Base-by-base conservation (phyloP, 2,888 invertebrate species). In the Himalopsyche kuldschensis region DNA sequence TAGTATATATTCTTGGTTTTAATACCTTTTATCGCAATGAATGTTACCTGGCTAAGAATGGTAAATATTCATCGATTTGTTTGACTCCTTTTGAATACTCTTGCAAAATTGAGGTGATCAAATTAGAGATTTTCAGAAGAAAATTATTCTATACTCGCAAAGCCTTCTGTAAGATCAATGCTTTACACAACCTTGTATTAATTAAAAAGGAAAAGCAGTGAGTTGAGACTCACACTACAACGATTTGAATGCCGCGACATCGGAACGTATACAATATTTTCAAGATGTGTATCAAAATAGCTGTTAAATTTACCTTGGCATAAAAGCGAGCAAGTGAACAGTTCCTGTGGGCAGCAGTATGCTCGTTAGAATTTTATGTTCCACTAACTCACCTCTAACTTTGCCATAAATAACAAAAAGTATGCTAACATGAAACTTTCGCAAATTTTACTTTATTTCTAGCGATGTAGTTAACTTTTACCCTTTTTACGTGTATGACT, bases 351-450 rank as follows among this genome's bases (percentile, higher is more conserved):
- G 75, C 76, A 83, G 83, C 79, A 78, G 79, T 75, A 48, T 79
- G 80, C 83, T 83, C 83, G 83, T 83, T 83, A 83, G 79, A 80
- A 79, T 80, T 83, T 83, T 80, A 80, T 83, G 83, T 83, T 77
- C 78, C 80, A 83, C 77, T 83, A 82, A 84, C 78, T 82, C 84
- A 78, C 80, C 80, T 35, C 32, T 76, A 76, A 76, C 76, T 47
- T 76, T 27, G 47, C 76, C 81, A 79, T 85, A 83, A 85, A 85
- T 83, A 85, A 85, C 84, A 76, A 78, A 84, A 84, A 82, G 82
- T 84, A 84, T 84, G 84, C 82, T 82, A 84, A 82, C 82, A 78
- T 80, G 82, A 84, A 84, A 84, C 78, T 84, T 84, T 82, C 82
- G 30, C 84, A 82, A 84, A 84, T 84, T 84, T 84, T 84, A 79